Evolutionary conservation across 2,888 invertebrate species (phyloP).

Genomic region (Trachelus troglodyta): DNA sequence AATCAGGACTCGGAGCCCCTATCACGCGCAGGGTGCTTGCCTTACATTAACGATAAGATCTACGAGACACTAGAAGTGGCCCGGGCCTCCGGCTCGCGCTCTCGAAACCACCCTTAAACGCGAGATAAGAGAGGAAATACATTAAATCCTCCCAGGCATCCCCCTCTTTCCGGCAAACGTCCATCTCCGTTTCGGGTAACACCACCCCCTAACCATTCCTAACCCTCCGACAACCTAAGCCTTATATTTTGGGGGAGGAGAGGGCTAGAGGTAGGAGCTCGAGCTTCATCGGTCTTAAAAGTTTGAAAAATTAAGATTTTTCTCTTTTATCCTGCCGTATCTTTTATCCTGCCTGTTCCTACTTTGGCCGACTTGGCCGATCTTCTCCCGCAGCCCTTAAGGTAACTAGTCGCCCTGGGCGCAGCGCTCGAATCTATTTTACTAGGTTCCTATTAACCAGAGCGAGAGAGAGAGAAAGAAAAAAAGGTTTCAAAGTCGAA

Average conservation of each 20-base stretch:
- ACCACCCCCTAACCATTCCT: not conserved
- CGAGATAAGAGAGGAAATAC: constrained; percentile 49
- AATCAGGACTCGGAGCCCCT: constrained; percentile 47
- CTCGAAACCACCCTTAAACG: constrained; percentile 46
- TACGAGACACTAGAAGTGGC: constrained; percentile 45
- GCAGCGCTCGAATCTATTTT: not conserved
- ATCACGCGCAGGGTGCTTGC: constrained; percentile 37
- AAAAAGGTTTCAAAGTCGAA: not conserved
- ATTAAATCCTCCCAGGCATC: constrained; percentile 42
- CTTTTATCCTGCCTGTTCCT: constrained; percentile 7
- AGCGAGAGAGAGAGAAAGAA: not conserved
- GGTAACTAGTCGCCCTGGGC: not conserved
- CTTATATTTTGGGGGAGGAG: not conserved
- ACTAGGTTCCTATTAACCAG: not conserved
- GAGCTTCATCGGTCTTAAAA: constrained; percentile 1
- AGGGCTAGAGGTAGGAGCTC: not conserved
- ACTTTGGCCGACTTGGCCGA: not conserved
- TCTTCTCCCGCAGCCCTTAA: not conserved
- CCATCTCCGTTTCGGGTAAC: not conserved
- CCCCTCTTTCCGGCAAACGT: constrained; percentile 4
- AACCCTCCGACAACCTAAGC: not conserved
- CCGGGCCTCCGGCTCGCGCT: constrained; percentile 41
- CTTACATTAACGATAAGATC: constrained; percentile 50
- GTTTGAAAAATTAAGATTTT: constrained; percentile 21
- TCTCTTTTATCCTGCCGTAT: constrained; percentile 11